A percentile compares a stretch with the other conserved stretches of the same genome.
phyloP scores from a whole-genome alignment of 2,113 vertebrate genomes.

The Sander lucioperca region DNA sequence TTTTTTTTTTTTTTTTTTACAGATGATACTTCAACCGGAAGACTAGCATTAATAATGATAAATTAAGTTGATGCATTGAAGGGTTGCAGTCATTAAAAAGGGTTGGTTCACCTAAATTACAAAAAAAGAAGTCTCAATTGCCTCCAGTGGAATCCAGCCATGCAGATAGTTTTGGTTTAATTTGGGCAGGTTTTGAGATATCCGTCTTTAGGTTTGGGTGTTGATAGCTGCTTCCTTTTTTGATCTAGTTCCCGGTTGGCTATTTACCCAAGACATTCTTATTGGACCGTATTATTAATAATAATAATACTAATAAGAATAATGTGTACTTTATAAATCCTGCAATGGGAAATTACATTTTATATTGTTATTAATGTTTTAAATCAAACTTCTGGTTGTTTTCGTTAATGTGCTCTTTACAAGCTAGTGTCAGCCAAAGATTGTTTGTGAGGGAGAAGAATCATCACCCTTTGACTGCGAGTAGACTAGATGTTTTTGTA shows the following conservation, averaged over 20 bases:
- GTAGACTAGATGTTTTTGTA: neutral
- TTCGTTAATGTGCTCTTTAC: neutral
- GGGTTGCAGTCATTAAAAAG: conserved; percentile 34
- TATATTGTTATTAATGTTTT: neutral
- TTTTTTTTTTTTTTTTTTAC: too few species aligned
- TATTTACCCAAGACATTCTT: neutral
- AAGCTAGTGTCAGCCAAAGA: neutral
- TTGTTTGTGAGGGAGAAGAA: neutral
- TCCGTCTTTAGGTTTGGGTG: neutral
- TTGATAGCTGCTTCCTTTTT: conserved; percentile 11
- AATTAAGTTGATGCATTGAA: conserved; percentile 16
- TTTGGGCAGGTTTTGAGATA: neutral
- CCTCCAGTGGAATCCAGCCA: conserved; percentile 4
- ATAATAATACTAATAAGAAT: too few species aligned
- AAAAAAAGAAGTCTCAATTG: neutral
- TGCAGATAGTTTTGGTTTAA: conserved; percentile 23
- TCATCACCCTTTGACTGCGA: accelerated
- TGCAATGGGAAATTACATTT: too few species aligned
- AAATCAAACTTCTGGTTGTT: conserved; percentile 8
- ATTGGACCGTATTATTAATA: neutral
- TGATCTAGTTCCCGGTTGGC: neutral
- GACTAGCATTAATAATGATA: conserved; percentile 2
- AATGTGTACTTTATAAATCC: too few species aligned
- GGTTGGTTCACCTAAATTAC: conserved; percentile 29
- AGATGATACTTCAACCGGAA: conserved; percentile 29